Conservation (phyloP, 2,113 vertebrate genomes). For the Forbesichthys papilliferus region DNA sequence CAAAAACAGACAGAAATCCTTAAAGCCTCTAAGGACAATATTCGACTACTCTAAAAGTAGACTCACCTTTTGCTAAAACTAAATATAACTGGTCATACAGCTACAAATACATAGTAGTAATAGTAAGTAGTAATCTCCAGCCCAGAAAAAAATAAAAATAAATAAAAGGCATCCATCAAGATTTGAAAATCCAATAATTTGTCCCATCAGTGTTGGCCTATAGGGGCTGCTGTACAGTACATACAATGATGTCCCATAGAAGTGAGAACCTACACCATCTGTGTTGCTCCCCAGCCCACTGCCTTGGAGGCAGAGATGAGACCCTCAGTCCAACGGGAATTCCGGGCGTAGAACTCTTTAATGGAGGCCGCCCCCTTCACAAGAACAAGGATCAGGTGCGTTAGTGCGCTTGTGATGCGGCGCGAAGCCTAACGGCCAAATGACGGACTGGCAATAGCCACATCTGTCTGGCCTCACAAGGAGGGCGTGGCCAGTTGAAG, state of each 20-base stretch:
- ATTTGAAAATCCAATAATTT: too few relatives aligned
- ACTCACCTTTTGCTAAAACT: too few relatives aligned
- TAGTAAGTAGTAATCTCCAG: too few relatives aligned
- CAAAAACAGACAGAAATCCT: too few relatives aligned
- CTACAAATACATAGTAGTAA: too few relatives aligned
- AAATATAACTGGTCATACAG: too few relatives aligned
- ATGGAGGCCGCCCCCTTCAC: slow-evolving; percentile 88
- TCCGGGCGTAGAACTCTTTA: slow-evolving; percentile 95
- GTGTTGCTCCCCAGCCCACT: slow-evolving; percentile 95
- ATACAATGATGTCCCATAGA: background rate
- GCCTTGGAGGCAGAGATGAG: slow-evolving; percentile 98
- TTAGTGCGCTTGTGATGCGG: slow-evolving; percentile 9
- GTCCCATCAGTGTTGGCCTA: too few relatives aligned
- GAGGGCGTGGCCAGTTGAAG: background rate
- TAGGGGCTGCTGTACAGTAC: background rate
- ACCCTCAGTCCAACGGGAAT: slow-evolving; percentile 97
- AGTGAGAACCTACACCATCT: slow-evolving; percentile 89
- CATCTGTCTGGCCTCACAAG: background rate
- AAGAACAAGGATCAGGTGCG: slow-evolving; percentile 27
- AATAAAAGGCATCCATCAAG: too few relatives aligned
- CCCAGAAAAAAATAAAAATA: too few relatives aligned
- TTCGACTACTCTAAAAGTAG: too few relatives aligned
- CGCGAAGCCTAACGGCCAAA: slow-evolving; percentile 12
- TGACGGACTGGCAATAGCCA: background rate
- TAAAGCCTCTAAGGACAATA: too few relatives aligned